Base-by-base conservation (phyloP, 2,113 vertebrate genomes). In the Glaucidium brasilianum region DNA sequence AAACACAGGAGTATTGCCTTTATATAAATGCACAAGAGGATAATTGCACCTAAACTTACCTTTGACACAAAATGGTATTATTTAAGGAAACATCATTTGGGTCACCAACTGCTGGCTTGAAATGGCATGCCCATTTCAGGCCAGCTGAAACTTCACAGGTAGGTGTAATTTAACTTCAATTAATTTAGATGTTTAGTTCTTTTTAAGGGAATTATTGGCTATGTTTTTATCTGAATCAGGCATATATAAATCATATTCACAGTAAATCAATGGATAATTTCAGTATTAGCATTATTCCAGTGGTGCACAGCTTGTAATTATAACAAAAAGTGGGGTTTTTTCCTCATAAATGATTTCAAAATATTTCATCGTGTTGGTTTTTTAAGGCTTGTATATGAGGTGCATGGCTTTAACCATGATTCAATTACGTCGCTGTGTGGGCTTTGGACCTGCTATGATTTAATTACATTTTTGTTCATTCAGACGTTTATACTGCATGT, bases 401-500 rank as follows among this genome's bases (percentile, higher is more conserved):
- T 96, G 76, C 90, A 97, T 34, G 47, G 92, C 96, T 96, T 94
- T 92, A 90, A 78, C 89, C 80, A 67, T 86, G 72, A 79, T 97
- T 95, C 87, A 93, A 21, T 97, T 96, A 97, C 73, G 60, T 26
- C 0, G 1, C 52, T 78, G 53, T 69, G 66, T 50, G 58, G 81
- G 77, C 79, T 96, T 94, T 94, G 83, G 71, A 96, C 92, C 92
- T 71, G 92, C 91, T 95, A 49, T 88, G 96, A 96, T 97, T 97
- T 97, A 98, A 96, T 97, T 97, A 96, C 64, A 50, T 91, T 95
- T 97, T 94, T 96, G 87, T 91, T 97, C 94, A 96, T 97, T 96
- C 94, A 96, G 93, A 97, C n/a, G 12, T 96, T 97, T 87, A 95
- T 74, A 59, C 58, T 32, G 86, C 10, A 17, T 30, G 15, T 82